Percentiles rank a stretch among this genome's conserved stretches.
Conservation (phyloP, 92 coral and sea anemone species). For the Blastomussa wellsi region DNA sequence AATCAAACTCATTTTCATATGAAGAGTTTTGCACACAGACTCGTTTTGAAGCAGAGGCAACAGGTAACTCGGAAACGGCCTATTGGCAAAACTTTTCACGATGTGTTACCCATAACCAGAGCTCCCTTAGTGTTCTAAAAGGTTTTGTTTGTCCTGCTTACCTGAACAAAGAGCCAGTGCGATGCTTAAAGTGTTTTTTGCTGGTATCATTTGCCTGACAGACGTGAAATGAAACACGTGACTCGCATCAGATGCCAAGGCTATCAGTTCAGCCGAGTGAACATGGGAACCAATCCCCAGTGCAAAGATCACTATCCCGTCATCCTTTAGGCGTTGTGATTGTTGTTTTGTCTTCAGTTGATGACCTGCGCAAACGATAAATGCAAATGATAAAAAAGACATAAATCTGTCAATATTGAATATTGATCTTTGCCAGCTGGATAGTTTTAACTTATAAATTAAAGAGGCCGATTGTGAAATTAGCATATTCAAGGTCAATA, state of each 20-base stretch:
- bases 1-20: too few species aligned
- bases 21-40: too few species aligned
- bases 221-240: constrained; percentile 25
- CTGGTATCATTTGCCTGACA: constrained; percentile 16
- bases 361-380: background rate
- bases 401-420: background rate
- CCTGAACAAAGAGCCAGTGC: constrained; percentile 44
- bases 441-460: too few species aligned
- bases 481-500: too few species aligned
- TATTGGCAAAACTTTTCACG: too few species aligned
- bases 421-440: too few species aligned
- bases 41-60: too few species aligned
- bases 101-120: too few species aligned
- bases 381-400: background rate
- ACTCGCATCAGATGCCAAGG: constrained; percentile 17
- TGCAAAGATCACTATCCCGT: constrained; percentile 21
- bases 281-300: constrained; percentile 26
- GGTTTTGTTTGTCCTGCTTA: background rate
- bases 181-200: constrained; percentile 1
- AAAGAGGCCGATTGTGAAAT: too few species aligned
- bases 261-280: constrained; percentile 12
- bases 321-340: constrained; percentile 12
- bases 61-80: too few species aligned
- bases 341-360: background rate
- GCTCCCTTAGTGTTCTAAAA: too few species aligned